A percentile compares a stretch with the other conserved stretches of the same genome.
These are phyloP conservation scores for Junco hyemalis DNA, from an alignment of 2,113 vertebrate species.

Conservation along the genomic window DNA sequence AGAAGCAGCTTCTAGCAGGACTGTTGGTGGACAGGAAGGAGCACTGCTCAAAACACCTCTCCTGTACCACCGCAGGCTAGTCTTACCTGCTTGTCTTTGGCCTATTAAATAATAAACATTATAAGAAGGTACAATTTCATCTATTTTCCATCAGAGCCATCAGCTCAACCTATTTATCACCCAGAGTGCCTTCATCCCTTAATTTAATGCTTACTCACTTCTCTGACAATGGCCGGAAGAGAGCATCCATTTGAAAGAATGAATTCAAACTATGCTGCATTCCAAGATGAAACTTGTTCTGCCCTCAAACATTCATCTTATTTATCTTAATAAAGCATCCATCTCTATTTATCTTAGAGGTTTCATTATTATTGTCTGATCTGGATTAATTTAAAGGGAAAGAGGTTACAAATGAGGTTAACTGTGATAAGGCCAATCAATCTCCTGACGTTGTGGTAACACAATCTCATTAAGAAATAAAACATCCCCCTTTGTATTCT, in stretches of 20 bases:
- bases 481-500: not conserved
- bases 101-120: not conserved
- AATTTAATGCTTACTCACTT: not conserved
- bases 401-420: slow-evolving; percentile 59
- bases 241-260: not conserved
- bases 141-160: not conserved
- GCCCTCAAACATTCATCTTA: slow-evolving; percentile 38
- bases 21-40: not conserved
- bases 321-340: slow-evolving; percentile 58
- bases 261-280: not conserved
- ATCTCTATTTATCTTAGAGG: slow-evolving; percentile 38
- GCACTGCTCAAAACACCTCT: not conserved
- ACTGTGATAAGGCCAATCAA: slow-evolving; percentile 46
- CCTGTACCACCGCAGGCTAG: not conserved
- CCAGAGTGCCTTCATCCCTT: not conserved
- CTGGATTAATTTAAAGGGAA: slow-evolving; percentile 38
- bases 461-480: slow-evolving; percentile 34
- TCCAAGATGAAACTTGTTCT: not conserved
- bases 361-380: slow-evolving; percentile 50
- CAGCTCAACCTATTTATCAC: not conserved
- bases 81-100: not conserved
- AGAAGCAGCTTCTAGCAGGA: not conserved
- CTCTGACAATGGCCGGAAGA: not conserved
- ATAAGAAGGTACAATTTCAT: not conserved
- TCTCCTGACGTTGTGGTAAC: not conserved